phyloP scores from a whole-genome alignment of 2,797 vertebrate genomes.

The Bradypus variegatus region DNA sequence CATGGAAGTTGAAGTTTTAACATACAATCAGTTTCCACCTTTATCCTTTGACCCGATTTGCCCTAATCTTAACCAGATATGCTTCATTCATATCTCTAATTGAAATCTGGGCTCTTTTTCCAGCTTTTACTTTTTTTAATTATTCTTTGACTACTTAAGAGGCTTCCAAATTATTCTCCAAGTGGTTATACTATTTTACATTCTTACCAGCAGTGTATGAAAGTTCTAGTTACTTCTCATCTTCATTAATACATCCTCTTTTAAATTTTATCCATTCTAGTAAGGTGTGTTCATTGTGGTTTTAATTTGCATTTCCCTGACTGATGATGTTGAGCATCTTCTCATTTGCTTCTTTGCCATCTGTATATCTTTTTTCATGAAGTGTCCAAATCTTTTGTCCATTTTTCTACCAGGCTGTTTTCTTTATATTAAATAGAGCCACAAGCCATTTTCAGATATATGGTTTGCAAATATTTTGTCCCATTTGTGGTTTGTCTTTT shows the following conservation, averaged over 20 bases:
- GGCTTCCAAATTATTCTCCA: neutral
- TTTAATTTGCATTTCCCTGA: neutral
- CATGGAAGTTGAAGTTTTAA: no score
- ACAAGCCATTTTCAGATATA: neutral
- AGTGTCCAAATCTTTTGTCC: neutral
- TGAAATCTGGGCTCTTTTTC: no score
- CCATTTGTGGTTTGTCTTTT: neutral
- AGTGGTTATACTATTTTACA: neutral
- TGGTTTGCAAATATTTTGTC: neutral
- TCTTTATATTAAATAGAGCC: neutral
- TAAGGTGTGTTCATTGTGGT: neutral
- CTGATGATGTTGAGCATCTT: neutral
- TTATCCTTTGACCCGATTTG: no score
- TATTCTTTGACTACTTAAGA: neutral
- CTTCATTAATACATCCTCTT: neutral
- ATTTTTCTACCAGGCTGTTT: neutral
- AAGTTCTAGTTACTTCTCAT: neutral
- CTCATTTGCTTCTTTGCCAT: neutral
- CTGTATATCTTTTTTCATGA: neutral
- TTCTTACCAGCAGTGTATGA: neutral
- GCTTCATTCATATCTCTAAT: no score
- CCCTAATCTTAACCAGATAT: no score
- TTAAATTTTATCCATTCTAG: neutral
- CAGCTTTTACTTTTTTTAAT: neutral
- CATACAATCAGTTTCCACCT: no score